A percentile compares a stretch with the other conserved stretches of the same genome.
These are phyloP conservation scores for Mimachlamys varia DNA, from an alignment of 2,888 invertebrate genomes.

Conservation along the genomic window DNA sequence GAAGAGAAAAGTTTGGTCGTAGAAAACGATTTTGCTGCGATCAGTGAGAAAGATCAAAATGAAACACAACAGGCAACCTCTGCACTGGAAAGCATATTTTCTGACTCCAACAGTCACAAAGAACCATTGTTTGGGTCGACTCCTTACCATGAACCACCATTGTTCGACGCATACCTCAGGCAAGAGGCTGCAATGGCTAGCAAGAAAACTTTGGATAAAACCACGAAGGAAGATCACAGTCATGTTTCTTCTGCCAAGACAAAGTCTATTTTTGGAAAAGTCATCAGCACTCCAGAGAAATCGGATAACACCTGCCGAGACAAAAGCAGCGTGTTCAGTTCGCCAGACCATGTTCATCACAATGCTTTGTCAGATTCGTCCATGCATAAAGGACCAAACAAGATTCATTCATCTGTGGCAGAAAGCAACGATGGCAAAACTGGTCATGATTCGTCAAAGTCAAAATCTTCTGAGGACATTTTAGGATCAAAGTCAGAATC, in stretches of 20 bases:
- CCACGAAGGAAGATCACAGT: neutral
- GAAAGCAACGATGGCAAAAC: neutral
- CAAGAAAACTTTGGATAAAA: neutral
- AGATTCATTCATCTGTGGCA: neutral
- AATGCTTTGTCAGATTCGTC: neutral
- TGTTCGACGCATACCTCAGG: neutral
- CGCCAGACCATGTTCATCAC: neutral
- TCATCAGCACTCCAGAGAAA: neutral
- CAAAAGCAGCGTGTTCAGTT: constrained; percentile 9
- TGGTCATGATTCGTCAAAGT: neutral
- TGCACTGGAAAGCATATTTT: neutral
- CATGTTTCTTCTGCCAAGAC: neutral
- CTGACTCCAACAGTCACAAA: neutral
- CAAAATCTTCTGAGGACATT: neutral
- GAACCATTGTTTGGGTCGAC: neutral
- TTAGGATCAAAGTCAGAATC: neutral
- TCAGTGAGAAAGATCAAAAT: neutral
- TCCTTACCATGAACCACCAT: constrained; percentile 6
- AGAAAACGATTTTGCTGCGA: neutral
- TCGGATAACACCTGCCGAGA: neutral
- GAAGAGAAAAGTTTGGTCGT: neutral
- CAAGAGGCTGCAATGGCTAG: neutral
- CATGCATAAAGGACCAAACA: neutral
- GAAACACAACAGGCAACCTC: neutral
- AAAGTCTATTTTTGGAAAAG: neutral